phyloP scores from a whole-genome alignment of 2,797 vertebrate species.

The Kryptolebias ocellatus region DNA sequence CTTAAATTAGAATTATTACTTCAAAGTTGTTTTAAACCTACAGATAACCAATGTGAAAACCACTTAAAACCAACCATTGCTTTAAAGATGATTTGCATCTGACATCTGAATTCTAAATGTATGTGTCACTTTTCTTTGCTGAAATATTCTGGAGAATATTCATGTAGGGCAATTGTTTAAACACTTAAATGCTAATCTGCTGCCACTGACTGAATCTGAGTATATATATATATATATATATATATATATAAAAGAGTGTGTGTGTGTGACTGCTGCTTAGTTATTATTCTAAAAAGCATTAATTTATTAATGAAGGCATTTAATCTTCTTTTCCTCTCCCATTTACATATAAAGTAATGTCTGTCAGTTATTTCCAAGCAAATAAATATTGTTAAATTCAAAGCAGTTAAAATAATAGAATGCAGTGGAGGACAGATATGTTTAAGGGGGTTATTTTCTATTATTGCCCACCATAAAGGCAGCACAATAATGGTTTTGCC shows the following conservation, averaged over 20 bases:
- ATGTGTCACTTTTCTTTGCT: background rate
- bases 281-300: slow-evolving; percentile 5
- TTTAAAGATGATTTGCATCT: background rate
- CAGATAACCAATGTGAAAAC: background rate
- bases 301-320: background rate
- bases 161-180: slow-evolving; percentile 16
- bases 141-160: slow-evolving; percentile 14
- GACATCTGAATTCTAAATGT: slow-evolving; percentile 1
- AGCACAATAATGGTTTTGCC: too few species aligned
- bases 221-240: too few species aligned
- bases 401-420: too few species aligned
- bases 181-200: slow-evolving; percentile 16
- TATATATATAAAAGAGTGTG: too few species aligned
- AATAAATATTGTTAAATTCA: too few species aligned
- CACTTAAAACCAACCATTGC: background rate
- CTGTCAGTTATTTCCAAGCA: background rate
- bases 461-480: too few species aligned
- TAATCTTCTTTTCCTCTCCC: background rate
- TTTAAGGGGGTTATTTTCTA: background rate
- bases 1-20: background rate
- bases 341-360: background rate
- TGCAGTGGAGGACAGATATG: background rate
- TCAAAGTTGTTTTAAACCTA: background rate
- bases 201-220: background rate
- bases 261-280: slow-evolving; percentile 1